Evolutionary conservation across 1,140 invertebrate species (phyloP).

Genomic region (Heterodera carotae): DNA sequence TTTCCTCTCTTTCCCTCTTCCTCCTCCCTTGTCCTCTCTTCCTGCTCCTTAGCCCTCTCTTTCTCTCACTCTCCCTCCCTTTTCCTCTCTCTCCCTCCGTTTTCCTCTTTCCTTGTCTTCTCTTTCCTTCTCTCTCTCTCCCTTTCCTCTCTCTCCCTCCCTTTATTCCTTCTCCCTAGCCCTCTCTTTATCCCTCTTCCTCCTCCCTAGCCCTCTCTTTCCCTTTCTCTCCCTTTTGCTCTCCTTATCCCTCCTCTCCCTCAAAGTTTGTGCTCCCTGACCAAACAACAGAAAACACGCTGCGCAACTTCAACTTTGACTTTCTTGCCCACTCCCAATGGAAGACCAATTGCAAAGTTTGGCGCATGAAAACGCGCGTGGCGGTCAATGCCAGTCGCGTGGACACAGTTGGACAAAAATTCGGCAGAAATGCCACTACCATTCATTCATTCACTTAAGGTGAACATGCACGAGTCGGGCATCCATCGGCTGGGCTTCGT

Average conservation of each 20-base stretch:
- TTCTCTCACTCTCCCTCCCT: too few species aligned
- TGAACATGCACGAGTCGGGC: slow-evolving; percentile 65
- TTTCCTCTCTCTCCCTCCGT: too few species aligned
- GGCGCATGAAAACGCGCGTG: slow-evolving; percentile 65
- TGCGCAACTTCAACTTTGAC: slow-evolving; percentile 60
- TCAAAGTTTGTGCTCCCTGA: slow-evolving; percentile 54
- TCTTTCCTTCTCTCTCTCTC: too few species aligned
- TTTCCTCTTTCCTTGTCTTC: too few species aligned
- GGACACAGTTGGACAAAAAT: slow-evolving; percentile 2
- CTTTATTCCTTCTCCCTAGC: too few species aligned
- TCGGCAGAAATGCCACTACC: slow-evolving; percentile 43
- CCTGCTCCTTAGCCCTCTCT: too few species aligned
- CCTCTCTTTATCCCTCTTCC: too few species aligned
- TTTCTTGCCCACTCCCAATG: slow-evolving; percentile 60
- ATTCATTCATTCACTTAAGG: slow-evolving; percentile 54
- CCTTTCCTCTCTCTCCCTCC: background rate
- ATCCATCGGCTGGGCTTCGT: slow-evolving; percentile 63
- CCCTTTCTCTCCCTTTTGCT: background rate
- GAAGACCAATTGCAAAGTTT: slow-evolving; percentile 62
- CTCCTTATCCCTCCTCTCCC: too few species aligned
- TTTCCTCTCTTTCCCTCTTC: too few species aligned
- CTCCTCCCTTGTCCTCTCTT: too few species aligned
- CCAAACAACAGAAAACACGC: slow-evolving; percentile 32
- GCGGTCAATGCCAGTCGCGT: slow-evolving; percentile 63
- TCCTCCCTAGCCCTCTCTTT: too few species aligned